Evolutionary conservation across 2,113 vertebrate species (phyloP).

Genomic region (Stigmatopora argus): DNA sequence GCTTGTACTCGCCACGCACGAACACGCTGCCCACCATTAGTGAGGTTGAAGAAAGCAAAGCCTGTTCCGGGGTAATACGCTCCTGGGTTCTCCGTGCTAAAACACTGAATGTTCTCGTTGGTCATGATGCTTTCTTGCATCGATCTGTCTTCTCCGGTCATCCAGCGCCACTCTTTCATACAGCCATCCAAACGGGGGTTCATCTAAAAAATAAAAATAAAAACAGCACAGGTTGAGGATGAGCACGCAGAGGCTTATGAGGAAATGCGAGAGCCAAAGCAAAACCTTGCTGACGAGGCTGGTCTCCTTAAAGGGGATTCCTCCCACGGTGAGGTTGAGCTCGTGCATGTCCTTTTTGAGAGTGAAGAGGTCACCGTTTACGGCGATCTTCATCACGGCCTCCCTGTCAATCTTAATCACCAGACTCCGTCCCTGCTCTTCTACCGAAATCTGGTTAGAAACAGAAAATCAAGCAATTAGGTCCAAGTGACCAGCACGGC

Average conservation of each 20-base stretch:
- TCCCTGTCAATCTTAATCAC: constrained; percentile 92
- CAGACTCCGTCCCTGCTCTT: constrained; percentile 85
- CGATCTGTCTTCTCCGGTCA: constrained; percentile 83
- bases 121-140: constrained; percentile 83
- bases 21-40: constrained; percentile 69
- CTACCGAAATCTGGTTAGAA: constrained; percentile 82
- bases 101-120: constrained; percentile 90
- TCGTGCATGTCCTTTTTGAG: constrained; percentile 83
- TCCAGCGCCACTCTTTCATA: constrained; percentile 89
- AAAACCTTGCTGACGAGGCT: constrained; percentile 79
- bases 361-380: constrained; percentile 85
- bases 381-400: constrained; percentile 95
- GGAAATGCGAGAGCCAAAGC: constrained; percentile 16
- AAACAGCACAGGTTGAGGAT: not conserved
- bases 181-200: constrained; percentile 93
- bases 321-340: constrained; percentile 91
- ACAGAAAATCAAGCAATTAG: not conserved
- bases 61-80: constrained; percentile 85
- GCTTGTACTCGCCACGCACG: constrained; percentile 6
- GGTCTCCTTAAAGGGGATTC: constrained; percentile 83
- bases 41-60: constrained; percentile 81
- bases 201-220: constrained; percentile 65
- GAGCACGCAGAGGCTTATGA: not conserved
- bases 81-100: constrained; percentile 74
- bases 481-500: not conserved